phyloP scores from a whole-genome alignment of 1,140 invertebrate species.

The Pissodes strobi region DNA sequence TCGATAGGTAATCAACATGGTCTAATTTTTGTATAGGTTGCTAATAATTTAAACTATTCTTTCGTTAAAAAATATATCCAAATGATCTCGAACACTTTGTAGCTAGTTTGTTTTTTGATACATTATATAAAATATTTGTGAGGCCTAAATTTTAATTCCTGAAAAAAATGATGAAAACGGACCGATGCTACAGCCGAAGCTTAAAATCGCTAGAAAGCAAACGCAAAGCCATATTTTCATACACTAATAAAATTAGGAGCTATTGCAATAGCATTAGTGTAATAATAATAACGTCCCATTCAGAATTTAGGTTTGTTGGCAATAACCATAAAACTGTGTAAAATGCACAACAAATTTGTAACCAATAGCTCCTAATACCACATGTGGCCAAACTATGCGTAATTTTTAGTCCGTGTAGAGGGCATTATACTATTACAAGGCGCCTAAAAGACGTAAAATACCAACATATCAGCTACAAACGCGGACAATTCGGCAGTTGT shows the following conservation, averaged over 20 bases:
- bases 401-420: conserved; percentile 18
- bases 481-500: conserved; percentile 27
- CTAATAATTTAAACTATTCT: no score
- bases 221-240: conserved; percentile 2
- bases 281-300: no score
- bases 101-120: conserved; percentile 12
- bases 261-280: not conserved
- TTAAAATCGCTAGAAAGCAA: conserved; percentile 23
- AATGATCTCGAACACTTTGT: conserved; percentile 25
- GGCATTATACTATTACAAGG: conserved; percentile 6
- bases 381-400: conserved; percentile 7
- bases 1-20: no score
- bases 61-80: not conserved
- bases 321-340: no score
- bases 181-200: conserved; percentile 25
- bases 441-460: conserved; percentile 31
- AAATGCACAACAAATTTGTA: no score
- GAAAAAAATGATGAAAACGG: conserved; percentile 16
- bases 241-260: not conserved
- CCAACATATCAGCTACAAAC: conserved; percentile 34
- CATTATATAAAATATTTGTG: conserved; percentile 17
- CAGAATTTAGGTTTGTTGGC: no score
- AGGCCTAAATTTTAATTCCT: conserved; percentile 14
- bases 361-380: not conserved
- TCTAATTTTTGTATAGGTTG: no score